A percentile compares a stretch with the other conserved stretches of the same genome.
Conservation (phyloP, 1,140 invertebrate genomes). For the Cherax destructor region DNA sequence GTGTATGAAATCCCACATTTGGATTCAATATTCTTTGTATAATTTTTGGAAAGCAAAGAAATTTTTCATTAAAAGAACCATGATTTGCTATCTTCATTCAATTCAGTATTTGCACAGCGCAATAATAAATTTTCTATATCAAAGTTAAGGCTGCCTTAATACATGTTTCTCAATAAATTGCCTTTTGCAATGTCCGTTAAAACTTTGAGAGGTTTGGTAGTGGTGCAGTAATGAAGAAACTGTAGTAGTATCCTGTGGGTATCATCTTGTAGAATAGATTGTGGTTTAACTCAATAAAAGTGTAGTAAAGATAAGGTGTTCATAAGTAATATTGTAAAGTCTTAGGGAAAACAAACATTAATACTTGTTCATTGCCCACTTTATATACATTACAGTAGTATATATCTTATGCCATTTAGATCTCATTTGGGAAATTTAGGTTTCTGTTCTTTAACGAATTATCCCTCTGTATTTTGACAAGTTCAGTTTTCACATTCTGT, state of each 20-base stretch:
- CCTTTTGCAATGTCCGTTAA: slow-evolving; percentile 10
- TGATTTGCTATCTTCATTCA: too few species aligned
- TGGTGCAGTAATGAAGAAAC: slow-evolving; percentile 13
- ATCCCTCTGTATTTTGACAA: neutral
- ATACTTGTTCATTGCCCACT: neutral
- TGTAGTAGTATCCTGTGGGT: neutral
- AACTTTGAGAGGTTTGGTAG: slow-evolving; percentile 1
- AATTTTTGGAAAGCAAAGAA: neutral
- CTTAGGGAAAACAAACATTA: neutral
- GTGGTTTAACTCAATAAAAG: neutral
- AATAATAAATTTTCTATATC: slow-evolving; percentile 46
- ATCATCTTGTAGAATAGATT: neutral
- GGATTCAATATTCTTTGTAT: neutral
- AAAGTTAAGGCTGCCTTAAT: slow-evolving; percentile 57
- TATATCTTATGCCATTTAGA: neutral
- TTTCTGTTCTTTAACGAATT: neutral
- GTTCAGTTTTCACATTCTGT: neutral
- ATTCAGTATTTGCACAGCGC: neutral
- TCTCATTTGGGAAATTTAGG: neutral
- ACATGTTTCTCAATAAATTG: slow-evolving; percentile 18
- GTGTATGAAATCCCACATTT: slow-evolving; percentile 24
- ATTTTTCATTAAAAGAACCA: neutral
- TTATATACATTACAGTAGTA: neutral
- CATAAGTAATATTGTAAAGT: neutral
- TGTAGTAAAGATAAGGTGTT: slow-evolving; percentile 1